Evolutionary conservation across 2,113 vertebrate genomes (phyloP).

Genomic region (Camelus dromedarius): DNA sequence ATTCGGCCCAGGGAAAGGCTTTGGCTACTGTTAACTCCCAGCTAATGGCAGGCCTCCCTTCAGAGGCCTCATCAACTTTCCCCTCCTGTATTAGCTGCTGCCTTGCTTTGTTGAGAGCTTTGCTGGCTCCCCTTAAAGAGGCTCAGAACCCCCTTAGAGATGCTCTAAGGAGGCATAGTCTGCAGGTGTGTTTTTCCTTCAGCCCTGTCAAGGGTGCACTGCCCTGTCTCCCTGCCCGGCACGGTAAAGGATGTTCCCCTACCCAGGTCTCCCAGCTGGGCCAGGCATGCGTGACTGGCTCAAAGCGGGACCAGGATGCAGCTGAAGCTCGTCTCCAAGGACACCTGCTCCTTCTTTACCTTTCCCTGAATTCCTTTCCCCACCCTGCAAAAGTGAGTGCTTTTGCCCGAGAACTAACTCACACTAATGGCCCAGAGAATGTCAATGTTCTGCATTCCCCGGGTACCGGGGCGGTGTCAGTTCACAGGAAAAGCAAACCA

Average conservation of each 20-base stretch:
- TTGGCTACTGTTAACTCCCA: neutral
- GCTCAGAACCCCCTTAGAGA: neutral
- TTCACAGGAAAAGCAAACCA: neutral
- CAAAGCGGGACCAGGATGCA: neutral
- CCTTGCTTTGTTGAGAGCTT: neutral
- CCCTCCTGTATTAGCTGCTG: neutral
- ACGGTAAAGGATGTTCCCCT: neutral
- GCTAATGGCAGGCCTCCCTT: neutral
- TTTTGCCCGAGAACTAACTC: conserved; percentile 23
- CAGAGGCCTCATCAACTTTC: neutral
- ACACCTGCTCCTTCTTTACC: neutral
- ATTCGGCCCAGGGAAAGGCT: neutral
- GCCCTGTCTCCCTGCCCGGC: neutral
- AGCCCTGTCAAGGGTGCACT: accelerated
- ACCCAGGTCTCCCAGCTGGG: neutral
- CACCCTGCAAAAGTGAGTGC: neutral
- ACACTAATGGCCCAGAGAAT: conserved; percentile 3
- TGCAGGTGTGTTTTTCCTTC: neutral
- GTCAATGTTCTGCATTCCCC: conserved; percentile 52
- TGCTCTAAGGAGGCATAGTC: neutral
- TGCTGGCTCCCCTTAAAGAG: neutral
- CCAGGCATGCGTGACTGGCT: neutral
- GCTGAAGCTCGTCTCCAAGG: neutral
- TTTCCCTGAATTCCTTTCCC: neutral
- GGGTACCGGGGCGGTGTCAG: neutral